Evolutionary conservation across 2,113 vertebrate species (phyloP), one percentile per base, ranked within the genome.

Genomic region (Merops nubicus): DNA sequence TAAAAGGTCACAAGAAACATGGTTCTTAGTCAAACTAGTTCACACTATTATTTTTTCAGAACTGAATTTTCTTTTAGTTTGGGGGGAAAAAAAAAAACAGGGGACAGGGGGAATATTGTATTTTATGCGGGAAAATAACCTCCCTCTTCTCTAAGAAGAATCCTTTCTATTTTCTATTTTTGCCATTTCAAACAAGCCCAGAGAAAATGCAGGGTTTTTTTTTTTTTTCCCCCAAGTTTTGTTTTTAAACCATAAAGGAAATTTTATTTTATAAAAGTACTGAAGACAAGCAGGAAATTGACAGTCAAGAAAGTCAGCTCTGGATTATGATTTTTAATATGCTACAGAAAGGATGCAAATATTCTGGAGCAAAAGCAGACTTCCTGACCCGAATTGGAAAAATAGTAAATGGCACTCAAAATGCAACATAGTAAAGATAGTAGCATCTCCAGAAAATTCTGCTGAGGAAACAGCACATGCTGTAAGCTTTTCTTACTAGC

Each of bases 1-100:
- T 84, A 28, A 91, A 92, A 93, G 72, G 53, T 95, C 88, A 92
- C 50, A 47, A 82, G 69, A 95, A 95, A 82, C 22, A 87, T 1
- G 4, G 33, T 56, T 70, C 76, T 87, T 36, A 36, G 8, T 64
- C 81, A 94, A 86, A 53, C 16, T 43, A 59, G 18, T 69, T 92
- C 76, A 95, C 21, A 4, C 34, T 77, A 77, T 31, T 17, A 13
- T 14, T 75, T 78, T 82, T 90, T 74, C 80, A 73, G 21, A 20
- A 74, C 5, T 31, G 23, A 67, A 57, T 62, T 60, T 20, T n/a
- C 47, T 42, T 13, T 26, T 69, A 47, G 18, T 42, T 16, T 8
- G 7, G 7, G 7, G 0, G 3, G 9, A 34, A 28, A 25, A 51
- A 34, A 26, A 1, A 0, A 0, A 3, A 18, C 17, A 36, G 33